Percentiles rank a stretch among this genome's conserved stretches.
These are phyloP conservation scores for Manacus vitellinus DNA, from an alignment of 2,113 vertebrate genomes.

Conservation along the genomic window DNA sequence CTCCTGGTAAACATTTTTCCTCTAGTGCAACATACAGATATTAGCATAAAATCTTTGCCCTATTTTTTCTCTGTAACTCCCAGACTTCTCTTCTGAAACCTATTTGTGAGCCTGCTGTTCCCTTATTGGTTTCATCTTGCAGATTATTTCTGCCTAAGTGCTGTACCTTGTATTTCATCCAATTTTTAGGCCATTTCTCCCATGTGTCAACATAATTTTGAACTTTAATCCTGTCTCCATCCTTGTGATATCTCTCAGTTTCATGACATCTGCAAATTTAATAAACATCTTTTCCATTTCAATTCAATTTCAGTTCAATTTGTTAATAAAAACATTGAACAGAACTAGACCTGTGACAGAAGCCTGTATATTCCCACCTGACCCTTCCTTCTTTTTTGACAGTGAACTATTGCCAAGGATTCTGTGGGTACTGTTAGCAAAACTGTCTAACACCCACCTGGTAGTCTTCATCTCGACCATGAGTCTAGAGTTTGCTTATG, in stretches of 20 bases:
- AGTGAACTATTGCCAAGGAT: constrained; percentile 14
- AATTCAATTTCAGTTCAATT: constrained; percentile 50
- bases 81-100: background rate
- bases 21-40: background rate
- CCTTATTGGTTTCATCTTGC: background rate
- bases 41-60: background rate
- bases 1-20: background rate
- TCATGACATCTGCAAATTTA: constrained; percentile 26
- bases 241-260: constrained; percentile 11
- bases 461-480: background rate
- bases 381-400: background rate
- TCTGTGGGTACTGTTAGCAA: background rate
- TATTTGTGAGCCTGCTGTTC: background rate
- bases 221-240: background rate
- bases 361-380: background rate
- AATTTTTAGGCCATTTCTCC: constrained; percentile 22
- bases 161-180: background rate
- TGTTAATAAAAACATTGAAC: constrained; percentile 55
- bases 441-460: constrained; percentile 14
- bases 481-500: background rate
- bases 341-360: background rate
- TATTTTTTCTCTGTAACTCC: background rate
- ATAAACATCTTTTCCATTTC: constrained; percentile 18
- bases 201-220: background rate
- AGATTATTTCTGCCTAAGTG: constrained; percentile 17